These are phyloP conservation scores for Hafferia zeledoni DNA, from an alignment of 2,797 vertebrate genomes.

Conservation along the genomic window DNA sequence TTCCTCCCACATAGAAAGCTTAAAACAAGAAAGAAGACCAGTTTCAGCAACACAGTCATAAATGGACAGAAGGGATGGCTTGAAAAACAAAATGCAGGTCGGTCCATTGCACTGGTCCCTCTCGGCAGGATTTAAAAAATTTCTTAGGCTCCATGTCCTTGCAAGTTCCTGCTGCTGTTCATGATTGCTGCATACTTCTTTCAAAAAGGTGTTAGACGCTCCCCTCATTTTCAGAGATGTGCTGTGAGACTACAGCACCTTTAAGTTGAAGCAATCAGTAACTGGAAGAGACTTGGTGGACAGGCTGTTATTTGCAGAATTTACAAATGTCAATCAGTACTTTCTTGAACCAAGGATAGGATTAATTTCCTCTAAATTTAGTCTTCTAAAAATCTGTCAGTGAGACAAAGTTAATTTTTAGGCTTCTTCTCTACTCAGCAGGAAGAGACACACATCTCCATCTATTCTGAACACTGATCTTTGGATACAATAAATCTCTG, in stretches of 20 bases:
- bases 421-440: background rate
- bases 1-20: background rate
- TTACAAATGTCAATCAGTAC: background rate
- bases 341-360: background rate
- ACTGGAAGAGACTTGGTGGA: background rate
- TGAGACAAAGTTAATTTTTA: background rate
- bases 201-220: background rate
- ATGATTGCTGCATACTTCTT: background rate
- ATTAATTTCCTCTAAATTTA: constrained; percentile 5
- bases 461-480: background rate
- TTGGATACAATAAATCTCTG: background rate
- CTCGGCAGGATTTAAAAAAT: background rate
- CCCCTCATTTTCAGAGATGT: background rate
- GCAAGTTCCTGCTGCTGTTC: background rate
- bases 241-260: background rate
- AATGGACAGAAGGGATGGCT: background rate
- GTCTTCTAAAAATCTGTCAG: background rate
- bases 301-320: background rate
- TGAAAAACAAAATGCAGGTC: background rate
- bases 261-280: background rate
- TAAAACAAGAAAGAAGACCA: background rate
- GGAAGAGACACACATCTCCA: background rate
- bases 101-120: background rate
- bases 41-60: background rate
- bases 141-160: background rate